These are phyloP conservation scores for Cassiopea xamachana DNA, from an alignment of 30 jellyfish, hydroid and myxozoan species.

Conservation along the genomic window DNA sequence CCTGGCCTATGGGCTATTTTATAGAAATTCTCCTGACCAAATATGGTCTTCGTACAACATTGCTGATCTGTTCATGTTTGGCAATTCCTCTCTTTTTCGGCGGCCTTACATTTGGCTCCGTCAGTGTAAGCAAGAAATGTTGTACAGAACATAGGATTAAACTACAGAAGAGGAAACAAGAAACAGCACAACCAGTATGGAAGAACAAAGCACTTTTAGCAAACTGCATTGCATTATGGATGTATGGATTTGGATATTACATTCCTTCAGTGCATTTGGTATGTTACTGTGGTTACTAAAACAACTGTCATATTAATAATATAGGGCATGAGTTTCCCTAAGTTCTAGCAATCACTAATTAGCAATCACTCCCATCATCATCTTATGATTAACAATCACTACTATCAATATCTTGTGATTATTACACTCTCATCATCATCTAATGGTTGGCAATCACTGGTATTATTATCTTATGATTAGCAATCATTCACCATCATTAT, in stretches of 20 bases:
- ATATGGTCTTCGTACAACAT: constrained; percentile 50
- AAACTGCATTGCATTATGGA: constrained; percentile 45
- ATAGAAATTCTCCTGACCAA: constrained; percentile 30
- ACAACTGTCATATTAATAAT: no score
- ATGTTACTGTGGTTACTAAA: not conserved
- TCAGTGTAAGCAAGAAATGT: constrained; percentile 8
- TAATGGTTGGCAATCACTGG: no score
- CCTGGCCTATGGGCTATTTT: constrained; percentile 64
- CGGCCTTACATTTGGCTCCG: constrained; percentile 62
- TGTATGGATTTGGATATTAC: constrained; percentile 71
- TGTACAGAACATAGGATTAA: not conserved
- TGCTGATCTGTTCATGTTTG: constrained; percentile 41
- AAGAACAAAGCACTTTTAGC: constrained; percentile 59
- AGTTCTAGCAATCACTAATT: no score
- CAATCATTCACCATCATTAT: not conserved
- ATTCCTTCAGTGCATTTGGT: constrained; percentile 76
- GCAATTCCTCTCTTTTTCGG: constrained; percentile 63
- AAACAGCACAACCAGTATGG: constrained; percentile 12
- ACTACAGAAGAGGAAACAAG: not conserved
- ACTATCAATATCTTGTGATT: not conserved
- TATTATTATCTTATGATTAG: no score
- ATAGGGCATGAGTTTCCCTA: no score
- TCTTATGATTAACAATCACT: not conserved
- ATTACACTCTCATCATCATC: no score
- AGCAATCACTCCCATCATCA: not conserved